These are phyloP conservation scores for Lepisosteus osseus DNA, from an alignment of 2,113 vertebrate species.

Conservation along the genomic window DNA sequence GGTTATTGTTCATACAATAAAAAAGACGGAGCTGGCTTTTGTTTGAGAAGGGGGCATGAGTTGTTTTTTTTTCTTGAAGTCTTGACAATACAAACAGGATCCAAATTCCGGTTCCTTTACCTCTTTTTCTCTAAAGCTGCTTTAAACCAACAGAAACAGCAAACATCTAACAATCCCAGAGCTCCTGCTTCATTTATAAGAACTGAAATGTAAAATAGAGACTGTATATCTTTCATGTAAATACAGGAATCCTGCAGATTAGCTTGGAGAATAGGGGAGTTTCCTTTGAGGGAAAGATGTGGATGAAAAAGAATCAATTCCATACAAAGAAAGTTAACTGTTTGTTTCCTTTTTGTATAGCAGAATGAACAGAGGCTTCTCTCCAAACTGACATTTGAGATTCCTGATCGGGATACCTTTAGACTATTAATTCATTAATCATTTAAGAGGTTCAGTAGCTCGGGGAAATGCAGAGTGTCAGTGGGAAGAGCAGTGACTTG, in stretches of 20 bases:
- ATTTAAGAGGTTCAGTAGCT: no score
- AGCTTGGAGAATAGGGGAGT: not conserved
- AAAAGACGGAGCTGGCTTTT: slow-evolving; percentile 20
- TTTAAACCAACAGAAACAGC: slow-evolving; percentile 31
- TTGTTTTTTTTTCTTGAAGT: slow-evolving; percentile 5
- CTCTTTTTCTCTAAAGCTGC: slow-evolving; percentile 41
- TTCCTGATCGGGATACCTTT: no score
- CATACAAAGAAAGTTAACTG: slow-evolving; percentile 1
- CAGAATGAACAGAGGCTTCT: no score
- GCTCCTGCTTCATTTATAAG: slow-evolving; percentile 12
- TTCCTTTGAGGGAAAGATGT: not conserved
- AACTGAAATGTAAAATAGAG: slow-evolving; percentile 20
- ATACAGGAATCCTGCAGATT: slow-evolving; percentile 26
- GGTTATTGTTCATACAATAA: not conserved
- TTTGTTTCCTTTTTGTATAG: slow-evolving; percentile 1
- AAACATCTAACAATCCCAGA: slow-evolving; percentile 30
- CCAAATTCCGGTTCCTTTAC: slow-evolving; percentile 52
- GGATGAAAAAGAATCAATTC: not conserved
- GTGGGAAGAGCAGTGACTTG: no score
- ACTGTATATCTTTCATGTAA: slow-evolving; percentile 36
- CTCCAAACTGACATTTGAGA: no score
- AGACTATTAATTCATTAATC: no score
- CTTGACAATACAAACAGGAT: slow-evolving; percentile 53
- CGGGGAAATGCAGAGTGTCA: no score
- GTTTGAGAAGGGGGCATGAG: not conserved